Percentiles rank a stretch among this genome's conserved stretches.
Evolutionary conservation across 2,797 vertebrate genomes (phyloP).

Genomic region (Sphaeramia orbicularis): DNA sequence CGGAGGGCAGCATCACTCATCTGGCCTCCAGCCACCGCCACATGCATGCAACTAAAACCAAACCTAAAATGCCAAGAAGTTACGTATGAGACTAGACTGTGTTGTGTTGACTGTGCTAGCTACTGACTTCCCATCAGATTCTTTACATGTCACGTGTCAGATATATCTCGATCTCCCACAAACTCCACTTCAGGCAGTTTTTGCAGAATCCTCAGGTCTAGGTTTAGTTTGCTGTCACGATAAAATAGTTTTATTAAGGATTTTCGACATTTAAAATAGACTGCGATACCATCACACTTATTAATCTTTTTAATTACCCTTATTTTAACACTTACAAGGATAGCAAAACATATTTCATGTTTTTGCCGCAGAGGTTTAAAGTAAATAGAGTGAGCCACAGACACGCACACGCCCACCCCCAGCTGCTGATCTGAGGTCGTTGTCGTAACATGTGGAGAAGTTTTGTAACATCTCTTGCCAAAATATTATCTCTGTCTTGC

Average conservation of each 20-base stretch:
- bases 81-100: slow-evolving; percentile 19
- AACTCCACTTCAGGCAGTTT: background rate
- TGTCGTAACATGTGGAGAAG: slow-evolving; percentile 78
- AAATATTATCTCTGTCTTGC: slow-evolving; percentile 54
- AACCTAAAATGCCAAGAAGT: slow-evolving; percentile 1
- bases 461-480: slow-evolving; percentile 72
- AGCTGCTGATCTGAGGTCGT: slow-evolving; percentile 64
- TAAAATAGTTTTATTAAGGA: slow-evolving; percentile 16
- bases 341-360: slow-evolving; percentile 27
- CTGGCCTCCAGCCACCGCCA: slow-evolving; percentile 40
- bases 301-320: slow-evolving; percentile 28
- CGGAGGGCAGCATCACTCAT: slow-evolving; percentile 72
- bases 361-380: slow-evolving; percentile 36
- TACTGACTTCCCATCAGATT: background rate
- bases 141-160: background rate
- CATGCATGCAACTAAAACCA: slow-evolving; percentile 12
- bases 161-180: slow-evolving; percentile 3
- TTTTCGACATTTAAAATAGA: slow-evolving; percentile 16
- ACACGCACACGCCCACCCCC: slow-evolving; percentile 39
- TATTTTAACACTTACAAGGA: slow-evolving; percentile 35
- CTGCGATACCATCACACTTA: slow-evolving; percentile 24
- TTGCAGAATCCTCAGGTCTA: background rate
- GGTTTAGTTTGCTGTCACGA: slow-evolving; percentile 23
- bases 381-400: slow-evolving; percentile 31
- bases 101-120: too few species aligned